A percentile compares a stretch with the other conserved stretches of the same genome.
Conservation (phyloP, 2,888 invertebrate genomes). For the Myopa testacea region DNA sequence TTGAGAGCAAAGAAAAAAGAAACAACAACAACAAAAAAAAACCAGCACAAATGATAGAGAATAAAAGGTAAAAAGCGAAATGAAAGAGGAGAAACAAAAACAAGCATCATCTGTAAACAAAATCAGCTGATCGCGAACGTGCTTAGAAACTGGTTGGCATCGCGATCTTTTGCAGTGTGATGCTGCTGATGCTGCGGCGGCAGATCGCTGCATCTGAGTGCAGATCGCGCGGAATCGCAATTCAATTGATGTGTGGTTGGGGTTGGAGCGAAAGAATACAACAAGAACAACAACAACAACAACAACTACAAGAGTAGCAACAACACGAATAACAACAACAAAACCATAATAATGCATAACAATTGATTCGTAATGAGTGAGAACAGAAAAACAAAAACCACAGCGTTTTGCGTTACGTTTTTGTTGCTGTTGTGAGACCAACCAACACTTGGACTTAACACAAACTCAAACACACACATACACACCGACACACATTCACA, state of each 20-base stretch:
- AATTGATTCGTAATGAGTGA: conserved; percentile 28
- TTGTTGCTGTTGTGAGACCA: background rate
- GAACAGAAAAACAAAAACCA: conserved; percentile 7
- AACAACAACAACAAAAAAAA: background rate
- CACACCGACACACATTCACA: background rate
- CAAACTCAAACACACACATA: background rate
- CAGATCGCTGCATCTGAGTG: background rate
- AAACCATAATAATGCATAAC: conserved; percentile 17
- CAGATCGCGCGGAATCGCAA: conserved; percentile 13
- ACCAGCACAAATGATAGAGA: background rate
- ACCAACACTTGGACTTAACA: background rate
- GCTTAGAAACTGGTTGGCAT: conserved; percentile 30
- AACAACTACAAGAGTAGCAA: background rate
- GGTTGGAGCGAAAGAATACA: background rate
- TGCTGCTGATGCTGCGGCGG: background rate
- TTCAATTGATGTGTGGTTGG: background rate
- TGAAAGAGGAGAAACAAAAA: conserved; percentile 18
- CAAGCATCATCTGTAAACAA: conserved; percentile 38
- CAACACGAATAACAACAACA: conserved; percentile 9
- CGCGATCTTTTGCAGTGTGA: conserved; percentile 21
- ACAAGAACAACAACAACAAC: conserved; percentile 21
- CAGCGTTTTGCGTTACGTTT: background rate
- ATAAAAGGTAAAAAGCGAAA: background rate
- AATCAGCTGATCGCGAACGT: conserved; percentile 34
- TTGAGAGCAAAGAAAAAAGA: conserved; percentile 6